phyloP scores from a whole-genome alignment of 2,888 invertebrate species.

The Ptilodon capucinus region DNA sequence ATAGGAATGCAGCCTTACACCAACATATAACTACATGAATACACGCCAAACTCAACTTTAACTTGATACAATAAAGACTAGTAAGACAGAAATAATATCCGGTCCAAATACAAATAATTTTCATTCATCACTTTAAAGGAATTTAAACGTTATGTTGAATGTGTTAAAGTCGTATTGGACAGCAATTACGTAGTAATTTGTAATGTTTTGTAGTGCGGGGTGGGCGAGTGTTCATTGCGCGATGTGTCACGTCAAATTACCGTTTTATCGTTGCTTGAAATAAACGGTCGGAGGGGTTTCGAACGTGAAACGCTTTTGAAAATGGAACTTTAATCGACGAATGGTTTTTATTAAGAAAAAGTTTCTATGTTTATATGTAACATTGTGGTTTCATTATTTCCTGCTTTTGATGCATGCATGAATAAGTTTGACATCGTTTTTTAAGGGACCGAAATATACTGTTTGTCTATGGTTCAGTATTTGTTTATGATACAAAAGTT shows the following conservation, averaged over 20 bases:
- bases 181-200: conserved; percentile 45
- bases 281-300: conserved; percentile 3
- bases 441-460: too few species aligned
- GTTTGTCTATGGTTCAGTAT: too few species aligned
- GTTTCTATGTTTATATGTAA: too few species aligned
- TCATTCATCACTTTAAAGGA: conserved; percentile 42
- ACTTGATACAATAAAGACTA: conserved; percentile 2
- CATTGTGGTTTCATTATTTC: too few species aligned
- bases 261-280: conserved; percentile 15
- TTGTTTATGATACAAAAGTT: too few species aligned
- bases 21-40: not conserved
- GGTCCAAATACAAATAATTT: conserved; percentile 29
- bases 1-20: conserved; percentile 43
- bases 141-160: conserved; percentile 49
- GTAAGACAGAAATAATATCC: conserved; percentile 11
- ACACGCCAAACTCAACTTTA: conserved; percentile 29
- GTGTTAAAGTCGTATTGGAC: conserved; percentile 53
- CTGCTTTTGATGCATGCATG: too few species aligned
- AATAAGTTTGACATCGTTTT: too few species aligned
- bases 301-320: not conserved
- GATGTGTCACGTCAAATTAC: conserved; percentile 29
- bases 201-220: conserved; percentile 39
- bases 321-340: not conserved
- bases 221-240: conserved; percentile 50
- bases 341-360: not conserved